A percentile compares a stretch with the other conserved stretches of the same genome.
Evolutionary conservation across 2,888 invertebrate species (phyloP).

Genomic region (Andricus quercusramuli): DNA sequence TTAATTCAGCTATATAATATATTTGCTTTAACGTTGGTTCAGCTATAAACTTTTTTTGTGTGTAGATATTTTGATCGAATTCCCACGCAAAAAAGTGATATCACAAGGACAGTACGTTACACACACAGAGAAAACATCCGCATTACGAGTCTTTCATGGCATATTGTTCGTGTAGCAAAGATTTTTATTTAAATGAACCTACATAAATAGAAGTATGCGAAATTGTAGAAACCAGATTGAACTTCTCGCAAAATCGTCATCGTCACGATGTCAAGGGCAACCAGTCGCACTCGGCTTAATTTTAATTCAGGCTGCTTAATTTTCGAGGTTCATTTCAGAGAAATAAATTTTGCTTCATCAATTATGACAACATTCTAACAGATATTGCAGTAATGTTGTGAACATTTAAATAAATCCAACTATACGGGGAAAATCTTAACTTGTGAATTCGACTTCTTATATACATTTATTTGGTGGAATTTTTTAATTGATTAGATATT

Average conservation of each 20-base stretch:
- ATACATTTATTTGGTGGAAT: background rate
- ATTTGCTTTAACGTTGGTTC: no score
- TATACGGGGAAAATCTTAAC: background rate
- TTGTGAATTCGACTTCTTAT: background rate
- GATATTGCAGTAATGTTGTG: no score
- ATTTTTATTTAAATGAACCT: constrained; percentile 32
- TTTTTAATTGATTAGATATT: background rate
- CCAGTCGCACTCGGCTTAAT: background rate
- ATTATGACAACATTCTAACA: background rate
- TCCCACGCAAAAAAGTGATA: constrained; percentile 31
- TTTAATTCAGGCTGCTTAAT: constrained; percentile 18
- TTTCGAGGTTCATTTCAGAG: background rate
- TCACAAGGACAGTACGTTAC: constrained; percentile 3
- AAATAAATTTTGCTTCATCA: background rate
- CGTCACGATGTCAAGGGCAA: constrained; percentile 29
- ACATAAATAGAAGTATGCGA: constrained; percentile 32
- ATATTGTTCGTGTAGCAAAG: constrained; percentile 32
- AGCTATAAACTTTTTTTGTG: no score
- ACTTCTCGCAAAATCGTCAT: constrained; percentile 26
- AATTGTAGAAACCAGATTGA: constrained; percentile 28
- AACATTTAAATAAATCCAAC: no score
- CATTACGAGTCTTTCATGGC: background rate
- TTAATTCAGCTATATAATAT: no score
- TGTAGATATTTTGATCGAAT: background rate
- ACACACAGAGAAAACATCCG: constrained; percentile 2